phyloP scores from a whole-genome alignment of 2,797 vertebrate species.

The Ctenosaura bakeri region DNA sequence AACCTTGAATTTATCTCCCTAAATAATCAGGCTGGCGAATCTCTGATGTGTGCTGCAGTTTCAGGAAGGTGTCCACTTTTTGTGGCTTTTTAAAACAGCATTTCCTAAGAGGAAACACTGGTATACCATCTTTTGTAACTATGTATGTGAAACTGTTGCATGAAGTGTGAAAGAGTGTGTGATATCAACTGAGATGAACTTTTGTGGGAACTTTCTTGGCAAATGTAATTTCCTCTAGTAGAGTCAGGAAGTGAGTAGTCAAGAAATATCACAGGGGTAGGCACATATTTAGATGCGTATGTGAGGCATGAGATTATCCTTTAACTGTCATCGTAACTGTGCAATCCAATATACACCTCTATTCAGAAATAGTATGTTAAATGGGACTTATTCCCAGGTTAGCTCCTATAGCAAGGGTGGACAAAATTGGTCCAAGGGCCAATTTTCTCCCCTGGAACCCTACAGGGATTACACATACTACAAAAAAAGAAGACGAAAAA shows the following conservation, averaged over 20 bases:
- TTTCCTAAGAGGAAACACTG: background rate
- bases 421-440: too few species aligned
- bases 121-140: background rate
- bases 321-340: background rate
- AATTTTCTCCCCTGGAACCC: too few species aligned
- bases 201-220: too few species aligned
- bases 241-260: background rate
- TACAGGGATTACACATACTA: too few species aligned
- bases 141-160: background rate
- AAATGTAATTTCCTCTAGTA: background rate
- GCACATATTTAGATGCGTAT: background rate
- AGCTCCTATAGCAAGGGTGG: too few species aligned
- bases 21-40: background rate
- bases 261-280: background rate
- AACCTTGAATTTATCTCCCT: background rate
- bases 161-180: background rate
- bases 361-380: background rate
- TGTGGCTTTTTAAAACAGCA: background rate
- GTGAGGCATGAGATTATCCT: background rate
- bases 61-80: background rate
- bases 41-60: background rate
- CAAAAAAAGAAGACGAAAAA: too few species aligned
- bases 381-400: background rate
- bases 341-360: background rate
- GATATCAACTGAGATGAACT: background rate